Evolutionary conservation across 1,140 invertebrate species (phyloP), one percentile per base, ranked within the genome.

Genomic region (Diachasmimorpha longicaudata): DNA sequence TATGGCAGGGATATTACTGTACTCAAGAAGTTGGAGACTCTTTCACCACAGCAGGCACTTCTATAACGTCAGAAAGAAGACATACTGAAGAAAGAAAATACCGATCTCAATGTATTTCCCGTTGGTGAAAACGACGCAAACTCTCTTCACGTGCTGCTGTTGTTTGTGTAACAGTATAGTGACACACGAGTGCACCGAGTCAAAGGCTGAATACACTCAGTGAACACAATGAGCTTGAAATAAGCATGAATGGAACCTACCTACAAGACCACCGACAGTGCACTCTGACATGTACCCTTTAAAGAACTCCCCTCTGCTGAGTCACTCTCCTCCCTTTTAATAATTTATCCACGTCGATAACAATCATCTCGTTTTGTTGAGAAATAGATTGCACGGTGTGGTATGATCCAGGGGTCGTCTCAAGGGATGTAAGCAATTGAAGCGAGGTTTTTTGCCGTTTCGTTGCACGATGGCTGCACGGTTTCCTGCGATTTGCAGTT

Each of bases 201-300:
- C 84, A 85, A 86, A 86, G 82, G 82, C 79, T 86, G 85, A 87
- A 87, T 87, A 80, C 84, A 79, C 76, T 68, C 70, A 67, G 77
- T 69, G 52, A 63, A 74, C 78, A 87, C 85, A 87, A 86, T 86
- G 85, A 84, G 85, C 83, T 84, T 85, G 83, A 86, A 87, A 86
- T 86, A 86, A 86, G 85, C 81, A 85, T 86, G 85, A 86, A 87
- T 86, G 85, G 85, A 81, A 81, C 2, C 80, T 78, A 75, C 81
- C 81, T 81, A 74, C 79, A 81, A 81, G 74, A 74, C 74, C 68
- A 44, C 69, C 48, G 48, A 55, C 14, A 25, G 58, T 63, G 13
- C 19, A 63, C 77, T n/a, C 21, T 66, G n/a, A 68, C 72, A 68
- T 68, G 63, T 25, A 66, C 31, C 19, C 36, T 73, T 69, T 69